phyloP scores from a whole-genome alignment of 2,888 invertebrate genomes.

The Drosophila melanocephala region DNA sequence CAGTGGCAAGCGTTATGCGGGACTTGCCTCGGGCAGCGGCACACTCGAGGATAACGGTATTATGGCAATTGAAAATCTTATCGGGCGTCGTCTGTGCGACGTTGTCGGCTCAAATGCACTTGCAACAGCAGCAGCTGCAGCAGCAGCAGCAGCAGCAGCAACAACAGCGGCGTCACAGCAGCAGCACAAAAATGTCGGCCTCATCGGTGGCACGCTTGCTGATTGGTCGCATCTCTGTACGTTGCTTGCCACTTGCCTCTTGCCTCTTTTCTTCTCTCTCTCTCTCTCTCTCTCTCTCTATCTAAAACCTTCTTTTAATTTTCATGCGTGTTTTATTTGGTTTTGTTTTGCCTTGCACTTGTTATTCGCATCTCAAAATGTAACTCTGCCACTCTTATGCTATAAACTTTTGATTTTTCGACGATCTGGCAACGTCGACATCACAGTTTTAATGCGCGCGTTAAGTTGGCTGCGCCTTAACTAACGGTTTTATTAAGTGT shows the following conservation, averaged over 20 bases:
- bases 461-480: slow-evolving; percentile 17
- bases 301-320: slow-evolving; percentile 31
- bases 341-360: not conserved
- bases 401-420: not conserved
- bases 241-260: slow-evolving; percentile 82
- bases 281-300: not conserved
- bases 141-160: slow-evolving; percentile 66
- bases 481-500: not conserved
- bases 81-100: slow-evolving; percentile 83
- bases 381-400: slow-evolving; percentile 19
- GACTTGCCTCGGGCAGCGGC: slow-evolving; percentile 59
- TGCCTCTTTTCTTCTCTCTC: not conserved
- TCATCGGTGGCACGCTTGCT: slow-evolving; percentile 83
- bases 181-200: slow-evolving; percentile 82
- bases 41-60: slow-evolving; percentile 83
- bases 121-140: slow-evolving; percentile 66
- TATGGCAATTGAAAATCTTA: slow-evolving; percentile 84
- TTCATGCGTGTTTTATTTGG: slow-evolving; percentile 6
- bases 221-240: slow-evolving; percentile 86
- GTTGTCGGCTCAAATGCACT: slow-evolving; percentile 77
- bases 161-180: slow-evolving; percentile 61
- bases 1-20: slow-evolving; percentile 75
- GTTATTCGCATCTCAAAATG: not conserved
- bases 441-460: not conserved
- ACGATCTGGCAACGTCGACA: slow-evolving; percentile 22